These are phyloP conservation scores for Nasua narica DNA, from an alignment of 2,797 vertebrate genomes.

Conservation along the genomic window DNA sequence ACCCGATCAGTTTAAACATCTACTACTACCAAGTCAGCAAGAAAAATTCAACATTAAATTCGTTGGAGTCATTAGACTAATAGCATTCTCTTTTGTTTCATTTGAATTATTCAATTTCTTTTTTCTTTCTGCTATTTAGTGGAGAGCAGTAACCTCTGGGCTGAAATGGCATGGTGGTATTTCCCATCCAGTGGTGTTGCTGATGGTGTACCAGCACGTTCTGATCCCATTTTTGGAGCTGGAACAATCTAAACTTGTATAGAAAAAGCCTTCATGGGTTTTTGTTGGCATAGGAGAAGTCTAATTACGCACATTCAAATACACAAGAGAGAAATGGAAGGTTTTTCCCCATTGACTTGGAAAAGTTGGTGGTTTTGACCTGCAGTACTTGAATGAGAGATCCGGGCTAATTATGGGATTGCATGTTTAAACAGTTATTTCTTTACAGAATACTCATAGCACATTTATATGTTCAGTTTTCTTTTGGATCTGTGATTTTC, in stretches of 20 bases:
- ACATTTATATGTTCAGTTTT: constrained; percentile 50
- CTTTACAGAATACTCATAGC: constrained; percentile 49
- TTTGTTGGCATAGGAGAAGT: constrained; percentile 71
- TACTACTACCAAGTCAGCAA: neutral
- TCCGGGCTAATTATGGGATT: constrained; percentile 74
- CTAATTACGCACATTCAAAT: constrained; percentile 77
- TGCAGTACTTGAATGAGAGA: constrained; percentile 67
- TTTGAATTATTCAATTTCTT: constrained; percentile 10
- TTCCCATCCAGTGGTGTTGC: constrained; percentile 49
- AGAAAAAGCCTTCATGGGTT: constrained; percentile 73
- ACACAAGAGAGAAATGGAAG: constrained; percentile 74
- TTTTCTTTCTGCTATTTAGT: constrained; percentile 52
- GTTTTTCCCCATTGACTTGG: constrained; percentile 76
- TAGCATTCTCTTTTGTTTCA: neutral
- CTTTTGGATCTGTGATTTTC: constrained; percentile 20
- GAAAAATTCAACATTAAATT: neutral
- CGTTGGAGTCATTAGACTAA: neutral
- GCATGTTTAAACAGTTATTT: constrained; percentile 69
- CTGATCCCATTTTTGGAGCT: constrained; percentile 68
- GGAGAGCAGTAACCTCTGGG: constrained; percentile 29
- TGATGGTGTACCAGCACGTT: constrained; percentile 65
- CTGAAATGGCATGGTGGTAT: constrained; percentile 15
- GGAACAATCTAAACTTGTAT: constrained; percentile 77
- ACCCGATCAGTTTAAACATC: neutral
- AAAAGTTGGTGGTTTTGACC: constrained; percentile 77